Conservation (phyloP, 2,113 vertebrate genomes). For the Muntiacus muntjak region DNA sequence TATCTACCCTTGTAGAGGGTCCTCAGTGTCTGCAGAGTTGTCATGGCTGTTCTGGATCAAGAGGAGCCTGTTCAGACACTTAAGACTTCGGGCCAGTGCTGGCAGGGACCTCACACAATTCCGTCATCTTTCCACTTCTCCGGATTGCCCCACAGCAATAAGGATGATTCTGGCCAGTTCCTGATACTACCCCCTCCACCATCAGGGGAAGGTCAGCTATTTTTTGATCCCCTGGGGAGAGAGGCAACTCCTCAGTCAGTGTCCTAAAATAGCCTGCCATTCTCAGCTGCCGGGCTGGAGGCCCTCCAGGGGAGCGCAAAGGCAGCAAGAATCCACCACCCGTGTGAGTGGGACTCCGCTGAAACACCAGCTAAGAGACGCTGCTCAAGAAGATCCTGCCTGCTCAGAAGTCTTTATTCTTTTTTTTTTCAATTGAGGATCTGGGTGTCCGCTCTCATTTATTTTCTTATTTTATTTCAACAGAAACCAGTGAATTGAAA, state of each 20-base stretch:
- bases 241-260: conserved; percentile 85
- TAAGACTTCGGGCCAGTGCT: background rate
- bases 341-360: conserved; percentile 44
- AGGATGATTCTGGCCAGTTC: conserved; percentile 67
- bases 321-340: conserved; percentile 10
- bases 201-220: conserved; percentile 85
- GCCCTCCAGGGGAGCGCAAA: conserved; percentile 77
- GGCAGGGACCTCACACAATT: background rate
- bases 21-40: background rate
- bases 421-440: background rate
- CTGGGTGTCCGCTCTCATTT: background rate
- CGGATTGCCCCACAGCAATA: conserved; percentile 70
- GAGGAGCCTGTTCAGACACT: background rate
- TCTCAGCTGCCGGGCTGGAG: conserved; percentile 79
- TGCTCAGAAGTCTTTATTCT: conserved; percentile 15
- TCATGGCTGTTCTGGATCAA: background rate
- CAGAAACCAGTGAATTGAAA: background rate
- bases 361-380: conserved; percentile 52
- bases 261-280: conserved; percentile 90
- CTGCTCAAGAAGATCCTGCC: conserved; percentile 47
- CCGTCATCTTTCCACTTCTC: conserved; percentile 35
- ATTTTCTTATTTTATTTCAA: conserved; percentile 12
- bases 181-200: conserved; percentile 39
- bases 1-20: background rate
- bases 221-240: conserved; percentile 80